Conservation (phyloP, 2,797 vertebrate species). For the Chaetodon trifasciatus region DNA sequence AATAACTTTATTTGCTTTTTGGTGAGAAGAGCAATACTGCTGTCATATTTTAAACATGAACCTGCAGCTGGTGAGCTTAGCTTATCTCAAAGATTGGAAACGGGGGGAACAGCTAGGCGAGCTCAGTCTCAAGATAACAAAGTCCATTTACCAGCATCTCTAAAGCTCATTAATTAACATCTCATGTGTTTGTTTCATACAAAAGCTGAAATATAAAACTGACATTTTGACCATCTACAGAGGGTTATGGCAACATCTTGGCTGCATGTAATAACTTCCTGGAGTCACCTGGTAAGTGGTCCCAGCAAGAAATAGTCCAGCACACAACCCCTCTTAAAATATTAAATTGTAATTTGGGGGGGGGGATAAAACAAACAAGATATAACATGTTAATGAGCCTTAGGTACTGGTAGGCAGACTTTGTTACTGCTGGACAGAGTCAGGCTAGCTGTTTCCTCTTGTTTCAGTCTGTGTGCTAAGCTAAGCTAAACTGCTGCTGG, state of each 20-base stretch:
- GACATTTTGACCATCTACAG: background rate
- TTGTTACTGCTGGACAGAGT: background rate
- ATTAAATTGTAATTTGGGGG: background rate
- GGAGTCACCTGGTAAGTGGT: background rate
- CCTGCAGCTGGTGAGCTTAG: background rate
- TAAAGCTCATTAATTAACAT: background rate
- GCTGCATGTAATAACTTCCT: background rate
- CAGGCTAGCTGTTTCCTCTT: background rate
- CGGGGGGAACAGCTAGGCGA: background rate
- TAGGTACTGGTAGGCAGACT: too few relatives aligned
- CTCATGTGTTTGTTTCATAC: background rate
- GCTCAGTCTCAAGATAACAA: background rate
- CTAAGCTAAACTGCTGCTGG: background rate
- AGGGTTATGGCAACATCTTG: background rate
- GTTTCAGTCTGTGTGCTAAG: conserved; percentile 8
- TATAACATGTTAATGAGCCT: background rate
- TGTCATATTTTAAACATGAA: background rate
- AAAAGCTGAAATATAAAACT: background rate
- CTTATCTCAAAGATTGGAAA: background rate
- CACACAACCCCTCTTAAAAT: conserved; percentile 1
- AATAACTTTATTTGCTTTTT: background rate
- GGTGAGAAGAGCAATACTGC: background rate
- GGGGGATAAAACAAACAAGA: background rate
- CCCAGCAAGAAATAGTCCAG: background rate
- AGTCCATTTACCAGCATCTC: background rate